Base-by-base conservation (phyloP, 2,797 vertebrate genomes). In the Garrulus glandarius region DNA sequence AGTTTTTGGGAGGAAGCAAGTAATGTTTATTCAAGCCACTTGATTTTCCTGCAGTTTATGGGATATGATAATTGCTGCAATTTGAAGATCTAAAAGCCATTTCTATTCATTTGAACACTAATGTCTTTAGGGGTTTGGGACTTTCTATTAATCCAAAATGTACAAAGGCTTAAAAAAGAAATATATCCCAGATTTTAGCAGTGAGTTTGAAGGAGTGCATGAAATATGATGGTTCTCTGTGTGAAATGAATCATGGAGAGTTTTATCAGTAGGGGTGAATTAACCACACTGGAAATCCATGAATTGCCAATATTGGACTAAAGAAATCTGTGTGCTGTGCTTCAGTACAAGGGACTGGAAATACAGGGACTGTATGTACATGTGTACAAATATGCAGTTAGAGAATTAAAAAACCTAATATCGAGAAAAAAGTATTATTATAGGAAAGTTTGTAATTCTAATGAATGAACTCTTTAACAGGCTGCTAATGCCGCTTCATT, bases 11-110 rank as follows among this genome's bases (percentile, higher is more conserved):
- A 78, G 74, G 47, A 96, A 96, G 92, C 65, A 96, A 97, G 89
- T 95, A 93, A 80, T 93, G 19, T 93, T 83, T 96, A 92, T 97
- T 96, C 93, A 97, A 97, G 59, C 60, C 83, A 95, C 83, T 98
- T 97, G 92, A 96, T 97, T 98, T 97, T 97, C 64, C 91, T 95
- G 47, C 80, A 94, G 55, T 95, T 96, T 94, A 59, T 81, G 68
- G 92, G 81, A 92, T 96, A 94, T 34, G 91, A 92, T 98, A 98
- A 97, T 97, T 97, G 93, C 92, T 96, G 75, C 85, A 95, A 95
- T 97, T 98, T 93, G 96, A 97, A 97, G 89, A 96, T 95, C 92
- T 96, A 93, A 94, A 94, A 93, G 23, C 37, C 53, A 77, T 80
- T 96, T 74, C 80, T 95, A 24, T 93, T 96, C 60, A 83, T 92